Conservation (phyloP, 2,113 vertebrate species). For the Columbina picui region DNA sequence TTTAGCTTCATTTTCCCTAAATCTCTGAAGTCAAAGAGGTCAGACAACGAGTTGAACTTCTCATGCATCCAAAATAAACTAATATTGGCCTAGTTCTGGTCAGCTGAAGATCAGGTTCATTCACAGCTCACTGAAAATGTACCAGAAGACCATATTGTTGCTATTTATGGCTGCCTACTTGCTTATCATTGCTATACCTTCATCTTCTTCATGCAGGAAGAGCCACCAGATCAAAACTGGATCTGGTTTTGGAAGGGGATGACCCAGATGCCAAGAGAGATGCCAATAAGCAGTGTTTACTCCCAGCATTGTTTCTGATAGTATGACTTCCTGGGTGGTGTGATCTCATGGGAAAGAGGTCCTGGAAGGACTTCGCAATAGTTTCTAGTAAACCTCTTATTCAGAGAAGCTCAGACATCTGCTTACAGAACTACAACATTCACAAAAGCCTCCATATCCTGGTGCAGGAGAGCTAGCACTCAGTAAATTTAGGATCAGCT, state of each 20-base stretch:
- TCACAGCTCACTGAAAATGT: background rate
- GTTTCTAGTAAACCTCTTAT: background rate
- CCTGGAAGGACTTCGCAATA: background rate
- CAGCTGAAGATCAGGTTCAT: background rate
- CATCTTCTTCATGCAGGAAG: background rate
- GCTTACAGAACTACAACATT: background rate
- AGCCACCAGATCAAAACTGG: background rate
- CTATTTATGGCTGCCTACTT: background rate
- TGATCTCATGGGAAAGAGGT: background rate
- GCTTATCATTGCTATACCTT: background rate
- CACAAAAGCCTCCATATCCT: background rate
- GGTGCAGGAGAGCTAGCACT: background rate
- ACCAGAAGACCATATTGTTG: background rate
- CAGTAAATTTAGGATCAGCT: background rate
- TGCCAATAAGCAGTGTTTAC: background rate
- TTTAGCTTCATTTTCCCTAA: background rate
- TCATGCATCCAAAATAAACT: background rate
- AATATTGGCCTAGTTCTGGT: background rate
- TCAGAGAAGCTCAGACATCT: background rate
- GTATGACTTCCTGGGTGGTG: background rate
- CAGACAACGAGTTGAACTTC: background rate
- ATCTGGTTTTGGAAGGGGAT: background rate
- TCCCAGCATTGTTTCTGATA: background rate
- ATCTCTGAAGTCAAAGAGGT: background rate
- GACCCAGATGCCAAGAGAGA: background rate